Evolutionary conservation across 2,888 invertebrate genomes (phyloP), one percentile per base, ranked within the genome.

Genomic region (Metopia argyrocephala): DNA sequence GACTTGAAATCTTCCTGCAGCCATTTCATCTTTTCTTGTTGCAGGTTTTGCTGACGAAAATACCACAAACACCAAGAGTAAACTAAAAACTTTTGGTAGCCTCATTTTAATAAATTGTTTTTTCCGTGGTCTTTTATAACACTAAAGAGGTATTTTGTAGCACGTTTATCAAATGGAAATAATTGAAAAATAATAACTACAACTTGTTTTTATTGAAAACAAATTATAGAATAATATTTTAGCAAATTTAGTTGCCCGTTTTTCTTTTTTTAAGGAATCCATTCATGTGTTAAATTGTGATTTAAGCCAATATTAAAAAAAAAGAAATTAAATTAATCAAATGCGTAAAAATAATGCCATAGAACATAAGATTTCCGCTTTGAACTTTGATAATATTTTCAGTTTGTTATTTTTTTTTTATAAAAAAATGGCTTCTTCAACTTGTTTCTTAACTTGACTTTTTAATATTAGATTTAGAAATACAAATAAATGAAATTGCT

Each of bases 261-360:
- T 12, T 12, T 31, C 9, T 9, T 9, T 31, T 31, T 6, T 9
- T 31, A 9, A 31, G 12, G 20, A 9, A 31, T 31, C 31, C 61
- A 31, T 18, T 61, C 61, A 61, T 28, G 61, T 61, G 61, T 61
- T 20, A 45, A 61, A 61, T 61, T 38, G 38, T 45, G 38, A 12
- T 45, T 61, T 2, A 31, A 57, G 57, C 25, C 9, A 5, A 31
- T 31, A 6, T n/a, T n/a, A n/a, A n/a, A n/a, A n/a, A n/a, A n/a
- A n/a, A n/a, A n/a, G n/a, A n/a, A n/a, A n/a, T n/a, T n/a, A n/a
- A n/a, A n/a, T n/a, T n/a, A n/a, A n/a, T n/a, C n/a, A n/a, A n/a
- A n/a, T n/a, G n/a, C n/a, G n/a, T n/a, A n/a, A 12, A 12, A 15
- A 38, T 15, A 3, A 38, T 15, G 15, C 15, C 38, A 38, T 4